Percentiles rank a stretch among this genome's conserved stretches.
These are phyloP conservation scores for Rhodinocichla rosea DNA, from an alignment of 2,113 vertebrate species.

Conservation along the genomic window DNA sequence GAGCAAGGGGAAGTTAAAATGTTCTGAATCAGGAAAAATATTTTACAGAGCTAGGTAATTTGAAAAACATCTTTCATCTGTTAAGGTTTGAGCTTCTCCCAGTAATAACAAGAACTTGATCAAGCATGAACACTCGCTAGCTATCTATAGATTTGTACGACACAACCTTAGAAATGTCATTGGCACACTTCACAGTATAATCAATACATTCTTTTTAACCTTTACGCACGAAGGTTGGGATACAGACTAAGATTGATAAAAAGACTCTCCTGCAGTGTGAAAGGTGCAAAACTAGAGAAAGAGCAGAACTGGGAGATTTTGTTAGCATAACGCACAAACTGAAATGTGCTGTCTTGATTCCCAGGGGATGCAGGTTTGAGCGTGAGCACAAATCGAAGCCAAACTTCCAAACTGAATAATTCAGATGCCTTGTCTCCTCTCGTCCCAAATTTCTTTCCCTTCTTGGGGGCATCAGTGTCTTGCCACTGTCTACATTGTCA, in stretches of 20 bases:
- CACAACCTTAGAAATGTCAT: conserved; percentile 70
- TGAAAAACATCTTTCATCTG: conserved; percentile 53
- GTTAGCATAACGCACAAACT: neutral
- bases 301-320: neutral
- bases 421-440: neutral
- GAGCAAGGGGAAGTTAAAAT: conserved; percentile 19
- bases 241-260: conserved; percentile 64
- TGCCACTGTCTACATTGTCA: neutral
- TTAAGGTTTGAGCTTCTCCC: conserved; percentile 54
- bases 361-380: neutral
- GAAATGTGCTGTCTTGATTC: neutral
- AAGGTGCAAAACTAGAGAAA: conserved; percentile 20
- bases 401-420: neutral
- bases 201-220: conserved; percentile 72
- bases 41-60: conserved; percentile 43
- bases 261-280: conserved; percentile 37
- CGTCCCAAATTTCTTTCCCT: neutral
- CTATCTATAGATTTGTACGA: conserved; percentile 71
- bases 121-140: conserved; percentile 65
- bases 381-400: accelerated
- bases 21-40: conserved; percentile 47
- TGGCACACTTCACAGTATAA: conserved; percentile 67
- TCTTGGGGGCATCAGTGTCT: neutral
- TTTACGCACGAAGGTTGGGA: conserved; percentile 58
- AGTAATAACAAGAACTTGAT: conserved; percentile 67